These are phyloP conservation scores for Andrena camellia DNA, from an alignment of 2,888 invertebrate genomes.

Conservation along the genomic window DNA sequence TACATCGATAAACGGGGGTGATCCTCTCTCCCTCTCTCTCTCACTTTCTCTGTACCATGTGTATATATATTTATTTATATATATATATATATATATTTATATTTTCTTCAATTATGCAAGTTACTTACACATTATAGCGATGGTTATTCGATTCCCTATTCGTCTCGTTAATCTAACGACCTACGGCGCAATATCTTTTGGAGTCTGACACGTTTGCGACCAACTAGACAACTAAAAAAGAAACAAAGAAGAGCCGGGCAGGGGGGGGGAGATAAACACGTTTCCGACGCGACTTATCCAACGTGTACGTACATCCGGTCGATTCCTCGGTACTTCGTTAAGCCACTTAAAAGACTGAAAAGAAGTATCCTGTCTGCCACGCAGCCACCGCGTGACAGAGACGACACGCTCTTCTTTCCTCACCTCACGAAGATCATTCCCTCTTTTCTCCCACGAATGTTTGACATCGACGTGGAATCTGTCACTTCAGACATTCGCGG, in stretches of 20 bases:
- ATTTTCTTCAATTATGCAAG: constrained; percentile 58
- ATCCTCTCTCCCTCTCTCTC: constrained; percentile 32
- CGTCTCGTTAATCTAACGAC: constrained; percentile 61
- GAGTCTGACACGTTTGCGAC: constrained; percentile 52
- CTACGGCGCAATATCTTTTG: constrained; percentile 52
- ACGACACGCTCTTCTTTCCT: constrained; percentile 49
- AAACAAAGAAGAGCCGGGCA: background rate
- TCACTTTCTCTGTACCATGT: constrained; percentile 27
- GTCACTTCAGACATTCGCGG: constrained; percentile 26
- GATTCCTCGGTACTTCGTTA: constrained; percentile 64
- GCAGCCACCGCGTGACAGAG: constrained; percentile 17
- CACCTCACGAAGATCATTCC: constrained; percentile 37
- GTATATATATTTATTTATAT: constrained; percentile 48
- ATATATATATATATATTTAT: constrained; percentile 44
- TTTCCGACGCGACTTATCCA: constrained; percentile 31
- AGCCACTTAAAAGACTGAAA: constrained; percentile 74
- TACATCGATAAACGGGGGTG: constrained; percentile 69
- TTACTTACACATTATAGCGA: constrained; percentile 55
- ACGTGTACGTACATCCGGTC: constrained; percentile 44
- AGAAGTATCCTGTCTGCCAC: constrained; percentile 48
- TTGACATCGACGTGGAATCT: constrained; percentile 31
- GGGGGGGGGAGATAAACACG: constrained; percentile 20
- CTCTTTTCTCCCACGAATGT: constrained; percentile 1
- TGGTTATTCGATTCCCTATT: constrained; percentile 62
- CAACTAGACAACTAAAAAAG: constrained; percentile 48